Conservation (phyloP, 2,888 invertebrate species). For the Oscheius sp. region DNA sequence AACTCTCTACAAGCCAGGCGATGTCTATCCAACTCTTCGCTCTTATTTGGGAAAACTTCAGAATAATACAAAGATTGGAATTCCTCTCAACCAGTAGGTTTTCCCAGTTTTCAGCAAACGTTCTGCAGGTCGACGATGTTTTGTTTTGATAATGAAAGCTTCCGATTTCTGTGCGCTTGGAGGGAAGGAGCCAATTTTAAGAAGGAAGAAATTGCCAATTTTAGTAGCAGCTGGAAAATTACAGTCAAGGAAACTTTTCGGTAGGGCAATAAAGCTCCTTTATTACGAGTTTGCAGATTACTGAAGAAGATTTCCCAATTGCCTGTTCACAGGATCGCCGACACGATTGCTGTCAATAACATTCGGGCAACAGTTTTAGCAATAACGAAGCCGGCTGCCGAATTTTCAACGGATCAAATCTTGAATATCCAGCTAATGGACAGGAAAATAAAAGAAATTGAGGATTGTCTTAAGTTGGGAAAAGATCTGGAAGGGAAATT, state of each 20-base stretch:
- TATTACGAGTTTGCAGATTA: slow-evolving; percentile 10
- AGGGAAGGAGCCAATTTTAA: slow-evolving; percentile 30
- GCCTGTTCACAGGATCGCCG: slow-evolving; percentile 27
- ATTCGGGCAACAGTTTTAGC: slow-evolving; percentile 22
- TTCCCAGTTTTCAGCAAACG: neutral
- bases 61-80: neutral
- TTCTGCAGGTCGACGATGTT: slow-evolving; percentile 5
- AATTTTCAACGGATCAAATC: slow-evolving; percentile 35
- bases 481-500: slow-evolving; percentile 11
- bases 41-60: slow-evolving; percentile 28
- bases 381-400: slow-evolving; percentile 22
- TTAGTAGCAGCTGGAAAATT: slow-evolving; percentile 40
- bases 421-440: slow-evolving; percentile 39
- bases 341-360: slow-evolving; percentile 38
- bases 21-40: slow-evolving; percentile 21
- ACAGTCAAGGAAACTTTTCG: slow-evolving; percentile 38
- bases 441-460: slow-evolving; percentile 32
- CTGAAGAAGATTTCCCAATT: slow-evolving; percentile 35
- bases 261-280: neutral
- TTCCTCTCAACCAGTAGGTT: slow-evolving; percentile 25
- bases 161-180: slow-evolving; percentile 46
- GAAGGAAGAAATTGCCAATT: slow-evolving; percentile 18
- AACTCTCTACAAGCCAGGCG: slow-evolving; percentile 40
- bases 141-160: slow-evolving; percentile 55
- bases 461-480: neutral